Conservation (phyloP, 2,797 vertebrate genomes). For the Enteromius thamalakanensis region DNA sequence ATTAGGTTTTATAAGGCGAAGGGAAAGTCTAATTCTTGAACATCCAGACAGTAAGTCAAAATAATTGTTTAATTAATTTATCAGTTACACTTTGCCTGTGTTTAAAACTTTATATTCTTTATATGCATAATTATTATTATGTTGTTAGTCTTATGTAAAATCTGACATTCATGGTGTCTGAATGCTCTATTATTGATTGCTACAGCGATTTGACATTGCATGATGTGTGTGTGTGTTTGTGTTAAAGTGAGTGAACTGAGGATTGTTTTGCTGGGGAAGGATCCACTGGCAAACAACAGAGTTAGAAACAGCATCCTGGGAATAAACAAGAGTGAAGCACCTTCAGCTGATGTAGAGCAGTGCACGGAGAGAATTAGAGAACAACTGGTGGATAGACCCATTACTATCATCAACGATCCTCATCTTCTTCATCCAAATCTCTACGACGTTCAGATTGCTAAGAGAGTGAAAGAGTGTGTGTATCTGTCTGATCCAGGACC, state of each 20-base stretch:
- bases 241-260: slow-evolving; percentile 3
- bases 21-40: neutral
- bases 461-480: neutral
- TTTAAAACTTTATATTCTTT: neutral
- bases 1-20: neutral
- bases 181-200: too few relatives aligned
- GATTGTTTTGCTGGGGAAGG: neutral
- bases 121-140: too few relatives aligned
- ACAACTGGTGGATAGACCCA: neutral
- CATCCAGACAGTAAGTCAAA: neutral
- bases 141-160: too few relatives aligned
- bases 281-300: neutral
- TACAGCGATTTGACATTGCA: neutral
- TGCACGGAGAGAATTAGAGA: neutral
- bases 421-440: neutral
- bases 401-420: neutral
- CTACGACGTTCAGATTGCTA: neutral
- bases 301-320: slow-evolving; percentile 2
- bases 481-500: neutral
- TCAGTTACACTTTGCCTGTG: too few relatives aligned
- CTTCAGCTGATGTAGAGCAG: neutral
- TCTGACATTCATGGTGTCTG: neutral
- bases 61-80: neutral
- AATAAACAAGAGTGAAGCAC: neutral
- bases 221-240: neutral